phyloP scores from a whole-genome alignment of 2,888 invertebrate species.

The Pandemis heparana region DNA sequence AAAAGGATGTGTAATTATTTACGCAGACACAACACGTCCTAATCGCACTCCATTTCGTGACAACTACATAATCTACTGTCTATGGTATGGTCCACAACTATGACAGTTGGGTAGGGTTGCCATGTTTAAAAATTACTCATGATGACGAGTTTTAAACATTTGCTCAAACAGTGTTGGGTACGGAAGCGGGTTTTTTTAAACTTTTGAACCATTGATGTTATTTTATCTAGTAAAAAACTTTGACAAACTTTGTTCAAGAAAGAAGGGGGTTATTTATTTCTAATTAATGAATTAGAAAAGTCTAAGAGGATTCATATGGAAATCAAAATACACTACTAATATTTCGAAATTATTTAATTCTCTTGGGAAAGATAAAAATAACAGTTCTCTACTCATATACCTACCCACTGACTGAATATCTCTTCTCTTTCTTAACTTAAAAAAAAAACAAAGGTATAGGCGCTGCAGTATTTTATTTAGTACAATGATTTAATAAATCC shows the following conservation, averaged over 20 bases:
- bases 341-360: no score
- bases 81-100: not conserved
- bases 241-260: no score
- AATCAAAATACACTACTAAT: not conserved
- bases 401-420: no score
- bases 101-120: conserved; percentile 51
- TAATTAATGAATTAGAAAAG: not conserved
- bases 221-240: no score
- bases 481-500: no score
- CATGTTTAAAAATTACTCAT: not conserved
- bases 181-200: not conserved
- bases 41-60: conserved; percentile 66
- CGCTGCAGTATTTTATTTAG: no score
- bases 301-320: no score
- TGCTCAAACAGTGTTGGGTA: conserved; percentile 11
- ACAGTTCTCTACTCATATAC: no score
- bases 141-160: not conserved
- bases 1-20: conserved; percentile 67
- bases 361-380: no score
- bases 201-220: not conserved
- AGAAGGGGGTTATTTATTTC: no score
- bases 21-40: conserved; percentile 74
- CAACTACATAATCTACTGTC: conserved; percentile 53
- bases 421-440: no score
- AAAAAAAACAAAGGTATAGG: no score